Conservation (phyloP, 2,113 vertebrate genomes). For the Leuciscus idus region DNA sequence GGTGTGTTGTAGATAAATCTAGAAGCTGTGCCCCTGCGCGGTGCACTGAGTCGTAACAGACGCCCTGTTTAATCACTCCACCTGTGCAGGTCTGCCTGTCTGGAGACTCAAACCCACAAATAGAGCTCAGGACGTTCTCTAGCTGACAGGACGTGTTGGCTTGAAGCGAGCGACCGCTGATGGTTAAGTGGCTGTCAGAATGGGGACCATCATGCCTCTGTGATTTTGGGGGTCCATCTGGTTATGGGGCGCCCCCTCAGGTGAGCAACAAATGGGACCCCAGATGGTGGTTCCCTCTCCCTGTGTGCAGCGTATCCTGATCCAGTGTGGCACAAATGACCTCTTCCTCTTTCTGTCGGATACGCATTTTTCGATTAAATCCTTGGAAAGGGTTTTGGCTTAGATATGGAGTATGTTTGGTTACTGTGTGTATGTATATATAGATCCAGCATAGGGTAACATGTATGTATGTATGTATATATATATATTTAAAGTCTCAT, state of each 20-base stretch:
- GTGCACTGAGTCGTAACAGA: constrained; percentile 51
- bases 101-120: constrained; percentile 44
- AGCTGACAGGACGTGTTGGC: constrained; percentile 9
- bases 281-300: constrained; percentile 56
- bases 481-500: too few species aligned
- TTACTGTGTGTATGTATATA: too few species aligned
- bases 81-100: constrained; percentile 49
- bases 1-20: constrained; percentile 13
- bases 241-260: constrained; percentile 49
- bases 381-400: not conserved
- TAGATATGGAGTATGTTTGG: not conserved
- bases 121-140: constrained; percentile 18
- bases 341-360: constrained; percentile 41
- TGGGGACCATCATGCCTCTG: constrained; percentile 25
- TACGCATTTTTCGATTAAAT: not conserved
- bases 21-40: constrained; percentile 18
- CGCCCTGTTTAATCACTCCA: constrained; percentile 49
- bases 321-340: constrained; percentile 21
- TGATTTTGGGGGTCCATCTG: constrained; percentile 55
- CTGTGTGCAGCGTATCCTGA: constrained; percentile 25
- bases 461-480: too few species aligned
- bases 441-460: too few species aligned
- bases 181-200: constrained; percentile 49
- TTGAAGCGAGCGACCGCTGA: not conserved
- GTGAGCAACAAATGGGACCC: constrained; percentile 55